Conservation (phyloP, 53 echinoderm and acorn worm species). For the Holothuria scabra region DNA sequence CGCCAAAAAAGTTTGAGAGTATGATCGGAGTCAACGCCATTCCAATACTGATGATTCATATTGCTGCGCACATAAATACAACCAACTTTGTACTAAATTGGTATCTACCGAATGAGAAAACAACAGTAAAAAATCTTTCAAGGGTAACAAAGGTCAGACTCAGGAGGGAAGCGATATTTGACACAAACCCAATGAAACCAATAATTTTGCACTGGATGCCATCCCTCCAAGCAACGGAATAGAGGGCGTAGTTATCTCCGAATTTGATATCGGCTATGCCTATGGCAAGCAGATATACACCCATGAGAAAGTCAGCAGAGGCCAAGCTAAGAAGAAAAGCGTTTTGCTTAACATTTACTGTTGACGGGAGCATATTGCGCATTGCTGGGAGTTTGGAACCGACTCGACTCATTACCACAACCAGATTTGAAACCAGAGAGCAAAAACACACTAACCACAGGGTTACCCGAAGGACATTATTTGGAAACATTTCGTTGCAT, state of each 20-base stretch:
- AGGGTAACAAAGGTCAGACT: neutral
- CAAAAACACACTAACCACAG: no score
- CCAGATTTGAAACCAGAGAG: no score
- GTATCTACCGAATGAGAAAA: neutral
- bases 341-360: no score
- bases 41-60: neutral
- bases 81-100: neutral
- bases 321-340: conserved; percentile 5
- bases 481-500: no score
- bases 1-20: neutral
- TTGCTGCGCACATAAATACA: neutral
- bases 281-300: conserved; percentile 25
- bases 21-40: neutral
- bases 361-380: no score
- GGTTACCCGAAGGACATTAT: no score
- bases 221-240: conserved; percentile 2
- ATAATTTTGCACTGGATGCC: neutral
- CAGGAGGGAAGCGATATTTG: conserved; percentile 5
- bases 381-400: no score
- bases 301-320: conserved; percentile 26
- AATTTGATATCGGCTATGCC: conserved; percentile 14
- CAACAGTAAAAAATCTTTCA: conserved; percentile 14
- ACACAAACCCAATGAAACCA: conserved; percentile 15
- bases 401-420: no score
- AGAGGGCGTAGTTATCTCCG: neutral